A percentile compares a stretch with the other conserved stretches of the same genome.
Evolutionary conservation across 2,113 vertebrate species (phyloP).

Genomic region (Hippocampus comes): DNA sequence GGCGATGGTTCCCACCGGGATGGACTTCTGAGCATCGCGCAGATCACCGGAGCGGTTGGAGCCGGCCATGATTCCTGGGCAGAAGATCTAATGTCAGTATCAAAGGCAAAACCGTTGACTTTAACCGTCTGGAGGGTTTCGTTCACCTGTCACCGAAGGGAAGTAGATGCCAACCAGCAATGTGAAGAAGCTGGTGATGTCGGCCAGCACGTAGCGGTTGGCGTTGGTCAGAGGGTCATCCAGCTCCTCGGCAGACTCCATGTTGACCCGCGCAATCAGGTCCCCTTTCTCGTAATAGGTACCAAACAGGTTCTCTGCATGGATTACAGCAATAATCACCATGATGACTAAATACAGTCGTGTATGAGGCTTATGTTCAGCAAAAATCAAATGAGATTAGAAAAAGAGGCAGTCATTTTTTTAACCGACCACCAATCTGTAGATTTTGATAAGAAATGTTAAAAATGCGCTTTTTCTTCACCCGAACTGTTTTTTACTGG

Average conservation of each 20-base stretch:
- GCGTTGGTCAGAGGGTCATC: slow-evolving; percentile 74
- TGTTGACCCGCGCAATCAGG: slow-evolving; percentile 75
- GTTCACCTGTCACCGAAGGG: slow-evolving; percentile 93
- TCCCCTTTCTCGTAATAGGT: slow-evolving; percentile 86
- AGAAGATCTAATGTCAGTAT: not conserved
- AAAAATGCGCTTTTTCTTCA: no score
- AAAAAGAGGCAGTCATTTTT: no score
- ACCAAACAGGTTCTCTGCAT: slow-evolving; percentile 89
- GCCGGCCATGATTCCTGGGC: slow-evolving; percentile 95
- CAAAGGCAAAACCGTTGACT: not conserved
- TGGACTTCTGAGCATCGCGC: slow-evolving; percentile 97
- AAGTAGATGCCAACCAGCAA: slow-evolving; percentile 98
- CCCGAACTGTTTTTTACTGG: no score
- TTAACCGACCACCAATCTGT: no score
- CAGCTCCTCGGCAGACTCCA: slow-evolving; percentile 63
- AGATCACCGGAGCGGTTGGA: slow-evolving; percentile 97
- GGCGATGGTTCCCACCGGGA: slow-evolving; percentile 92
- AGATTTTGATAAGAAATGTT: no score
- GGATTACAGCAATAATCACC: no score
- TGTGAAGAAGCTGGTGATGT: slow-evolving; percentile 96
- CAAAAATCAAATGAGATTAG: no score
- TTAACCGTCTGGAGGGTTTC: not conserved
- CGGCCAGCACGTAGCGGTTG: slow-evolving; percentile 90
- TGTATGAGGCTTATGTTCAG: no score
- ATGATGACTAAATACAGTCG: no score